Evolutionary conservation across 2,797 vertebrate species (phyloP).

Genomic region (Gastrophryne carolinensis): DNA sequence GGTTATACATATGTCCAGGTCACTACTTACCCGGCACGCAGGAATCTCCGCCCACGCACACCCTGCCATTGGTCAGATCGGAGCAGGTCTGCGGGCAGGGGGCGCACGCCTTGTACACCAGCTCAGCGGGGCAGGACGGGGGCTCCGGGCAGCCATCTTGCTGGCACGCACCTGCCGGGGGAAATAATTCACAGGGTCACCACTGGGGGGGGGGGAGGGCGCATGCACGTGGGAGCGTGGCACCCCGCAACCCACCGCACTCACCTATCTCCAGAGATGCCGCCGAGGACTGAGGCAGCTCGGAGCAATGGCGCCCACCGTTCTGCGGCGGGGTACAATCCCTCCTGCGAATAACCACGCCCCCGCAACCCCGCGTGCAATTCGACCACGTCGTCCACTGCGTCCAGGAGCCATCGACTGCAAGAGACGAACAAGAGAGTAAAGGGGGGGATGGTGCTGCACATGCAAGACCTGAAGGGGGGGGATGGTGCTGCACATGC

Average conservation of each 20-base stretch:
- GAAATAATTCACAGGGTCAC: background rate
- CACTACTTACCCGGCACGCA: constrained; percentile 76
- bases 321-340: constrained; percentile 75
- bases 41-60: constrained; percentile 61
- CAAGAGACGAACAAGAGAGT: background rate
- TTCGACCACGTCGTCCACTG: constrained; percentile 82
- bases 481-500: too few species aligned
- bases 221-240: too few species aligned
- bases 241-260: constrained; percentile 30
- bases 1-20: too few species aligned
- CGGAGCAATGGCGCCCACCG: constrained; percentile 72
- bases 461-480: too few species aligned
- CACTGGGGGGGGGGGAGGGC: too few species aligned
- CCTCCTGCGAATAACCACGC: constrained; percentile 71
- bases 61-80: constrained; percentile 66
- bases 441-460: too few species aligned
- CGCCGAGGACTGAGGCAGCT: constrained; percentile 59
- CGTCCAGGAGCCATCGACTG: constrained; percentile 79
- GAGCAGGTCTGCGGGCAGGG: constrained; percentile 82
- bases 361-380: constrained; percentile 76
- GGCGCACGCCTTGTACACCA: constrained; percentile 71
- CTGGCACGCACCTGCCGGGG: constrained; percentile 72
- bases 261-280: constrained; percentile 74
- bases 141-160: constrained; percentile 70
- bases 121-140: constrained; percentile 69